Base-by-base conservation (phyloP, 2,888 invertebrate genomes). In the Dasypolia templi region DNA sequence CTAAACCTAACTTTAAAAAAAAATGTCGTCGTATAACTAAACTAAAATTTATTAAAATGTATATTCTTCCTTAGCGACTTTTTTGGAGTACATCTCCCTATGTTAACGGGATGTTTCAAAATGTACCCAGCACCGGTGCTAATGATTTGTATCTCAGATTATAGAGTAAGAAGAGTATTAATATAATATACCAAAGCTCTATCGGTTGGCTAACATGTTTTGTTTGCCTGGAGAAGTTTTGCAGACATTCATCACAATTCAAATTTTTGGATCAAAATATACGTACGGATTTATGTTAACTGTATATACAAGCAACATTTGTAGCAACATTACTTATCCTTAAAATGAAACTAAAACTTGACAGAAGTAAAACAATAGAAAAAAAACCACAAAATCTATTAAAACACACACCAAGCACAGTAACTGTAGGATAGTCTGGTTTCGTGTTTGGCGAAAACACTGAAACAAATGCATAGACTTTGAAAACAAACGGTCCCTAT, bases 11-110 rank as follows among this genome's bases (percentile, higher is more conserved):
- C 3, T 55, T 6, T n/a, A n/a, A 4, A 58, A 68, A 70, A 46
- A 9, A 39, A 12, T 42, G 17, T 3, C 19, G 5, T 51, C 9
- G 14, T 22, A 17, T 22, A 12, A 14, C 32, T 49, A 44, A 22
- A 58, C 0, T 32, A 35, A 5, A 53, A 53, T 69, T 69, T 69
- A 46, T 70, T 76, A 0, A 44, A 49, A 73, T 79, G 32, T 49
- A 51, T 26, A 12, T 39, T 75, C 14, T 42, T 65, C 11, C 3
- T 35, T 19, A 63, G 9, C 1, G 19, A 11, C n/a, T 22, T 56
- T 39, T 71, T 49, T 49, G 17, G 5, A 44, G 14, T 49, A 19
- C 29, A 17, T 12, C 22, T 29, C 22, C 4, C 12, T 12, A 14
- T 22, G 22, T 22, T 42, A 9, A 3, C 0, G 51, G 32, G 32